Conservation (phyloP, 2,888 invertebrate genomes). For the Drepanosiphum platanoidis region DNA sequence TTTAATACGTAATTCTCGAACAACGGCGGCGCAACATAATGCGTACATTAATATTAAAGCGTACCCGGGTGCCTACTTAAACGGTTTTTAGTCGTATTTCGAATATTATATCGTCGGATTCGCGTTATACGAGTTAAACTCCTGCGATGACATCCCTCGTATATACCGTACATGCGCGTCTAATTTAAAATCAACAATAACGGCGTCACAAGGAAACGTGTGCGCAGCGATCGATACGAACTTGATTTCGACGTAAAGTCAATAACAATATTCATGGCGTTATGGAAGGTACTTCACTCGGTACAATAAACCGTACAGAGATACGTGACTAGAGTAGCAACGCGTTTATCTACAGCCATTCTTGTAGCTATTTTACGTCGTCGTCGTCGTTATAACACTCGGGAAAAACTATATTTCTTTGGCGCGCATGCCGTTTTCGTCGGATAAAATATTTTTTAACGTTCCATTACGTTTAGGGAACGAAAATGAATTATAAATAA, state of each 20-base stretch:
- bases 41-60: too few relatives aligned
- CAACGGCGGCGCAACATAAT: too few relatives aligned
- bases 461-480: not conserved
- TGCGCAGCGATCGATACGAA: not conserved
- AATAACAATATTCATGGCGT: constrained; percentile 14
- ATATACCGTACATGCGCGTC: not conserved
- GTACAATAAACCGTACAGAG: constrained; percentile 24
- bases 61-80: not conserved
- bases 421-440: not conserved
- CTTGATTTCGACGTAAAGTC: not conserved
- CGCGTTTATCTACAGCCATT: not conserved
- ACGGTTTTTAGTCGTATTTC: too few relatives aligned
- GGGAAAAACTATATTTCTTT: constrained; percentile 11
- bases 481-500: constrained; percentile 21
- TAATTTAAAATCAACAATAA: not conserved
- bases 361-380: constrained; percentile 15
- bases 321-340: constrained; percentile 8
- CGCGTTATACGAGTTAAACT: not conserved
- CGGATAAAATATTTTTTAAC: constrained; percentile 39
- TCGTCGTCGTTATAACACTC: constrained; percentile 3
- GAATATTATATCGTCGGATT: not conserved
- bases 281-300: not conserved
- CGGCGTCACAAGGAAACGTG: not conserved
- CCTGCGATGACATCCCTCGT: not conserved
- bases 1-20: too few relatives aligned